Percentiles rank a stretch among this genome's conserved stretches.
These are phyloP conservation scores for Premnoplex brunnescens DNA, from an alignment of 2,797 vertebrate species.

Conservation along the genomic window DNA sequence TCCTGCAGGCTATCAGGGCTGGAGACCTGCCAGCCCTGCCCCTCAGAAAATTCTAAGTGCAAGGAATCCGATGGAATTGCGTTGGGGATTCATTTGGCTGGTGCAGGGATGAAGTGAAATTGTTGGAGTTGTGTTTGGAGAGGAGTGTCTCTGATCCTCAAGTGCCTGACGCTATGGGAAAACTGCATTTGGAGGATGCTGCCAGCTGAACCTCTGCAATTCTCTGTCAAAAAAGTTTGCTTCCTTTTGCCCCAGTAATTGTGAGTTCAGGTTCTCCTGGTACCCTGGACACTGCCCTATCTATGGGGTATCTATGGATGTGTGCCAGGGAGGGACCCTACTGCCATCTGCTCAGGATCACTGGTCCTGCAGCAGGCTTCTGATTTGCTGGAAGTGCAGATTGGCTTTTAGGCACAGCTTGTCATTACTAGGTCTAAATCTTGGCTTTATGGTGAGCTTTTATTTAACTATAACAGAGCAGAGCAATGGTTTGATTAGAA, in stretches of 20 bases:
- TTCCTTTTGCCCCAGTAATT: neutral
- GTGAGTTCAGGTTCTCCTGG: neutral
- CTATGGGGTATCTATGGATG: rapidly evolving
- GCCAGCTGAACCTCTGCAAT: neutral
- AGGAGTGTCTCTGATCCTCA: neutral
- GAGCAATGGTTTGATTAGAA: neutral
- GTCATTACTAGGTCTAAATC: rapidly evolving
- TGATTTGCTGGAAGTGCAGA: neutral
- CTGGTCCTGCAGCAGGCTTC: rapidly evolving
- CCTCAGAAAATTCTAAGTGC: rapidly evolving
- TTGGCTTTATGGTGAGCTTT: neutral
- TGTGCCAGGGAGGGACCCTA: neutral
- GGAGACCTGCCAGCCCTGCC: neutral
- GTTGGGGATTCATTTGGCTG: neutral
- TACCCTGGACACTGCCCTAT: neutral
- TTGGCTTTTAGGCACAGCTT: neutral
- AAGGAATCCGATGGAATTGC: rapidly evolving
- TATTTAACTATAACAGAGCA: neutral
- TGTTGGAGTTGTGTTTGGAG: neutral
- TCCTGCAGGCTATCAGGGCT: neutral
- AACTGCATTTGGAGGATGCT: neutral
- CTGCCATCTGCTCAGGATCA: rapidly evolving
- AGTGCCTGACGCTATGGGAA: neutral
- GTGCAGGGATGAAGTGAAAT: neutral
- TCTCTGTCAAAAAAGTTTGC: neutral